These are phyloP conservation scores for Cyclura pinguis DNA, from an alignment of 2,797 vertebrate genomes.

Conservation along the genomic window DNA sequence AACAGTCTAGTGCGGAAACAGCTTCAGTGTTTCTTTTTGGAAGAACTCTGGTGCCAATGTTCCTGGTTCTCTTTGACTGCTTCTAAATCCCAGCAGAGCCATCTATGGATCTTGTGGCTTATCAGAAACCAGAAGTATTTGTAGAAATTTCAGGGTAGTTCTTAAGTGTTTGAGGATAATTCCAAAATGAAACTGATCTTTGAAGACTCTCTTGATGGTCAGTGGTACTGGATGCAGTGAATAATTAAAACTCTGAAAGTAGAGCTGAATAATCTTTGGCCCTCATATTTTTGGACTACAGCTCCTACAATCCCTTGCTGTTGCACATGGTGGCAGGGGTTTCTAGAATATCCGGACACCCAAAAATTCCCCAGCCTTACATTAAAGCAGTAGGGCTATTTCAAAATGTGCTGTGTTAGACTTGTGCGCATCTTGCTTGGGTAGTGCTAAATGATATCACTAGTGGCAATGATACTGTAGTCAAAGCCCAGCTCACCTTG, in stretches of 20 bases:
- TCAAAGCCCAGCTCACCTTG: neutral
- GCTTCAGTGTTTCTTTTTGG: neutral
- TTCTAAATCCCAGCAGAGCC: neutral
- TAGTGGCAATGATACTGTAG: too few relatives aligned
- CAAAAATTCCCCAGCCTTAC: neutral
- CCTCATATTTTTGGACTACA: neutral
- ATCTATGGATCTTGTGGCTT: neutral
- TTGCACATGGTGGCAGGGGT: neutral
- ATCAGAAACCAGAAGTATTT: too few relatives aligned
- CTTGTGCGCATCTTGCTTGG: neutral
- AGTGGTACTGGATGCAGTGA: neutral
- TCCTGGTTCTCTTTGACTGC: neutral
- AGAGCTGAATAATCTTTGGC: neutral
- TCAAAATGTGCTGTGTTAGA: neutral
- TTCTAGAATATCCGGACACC: neutral
- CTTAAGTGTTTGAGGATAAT: neutral
- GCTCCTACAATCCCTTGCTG: neutral
- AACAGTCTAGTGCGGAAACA: too few relatives aligned
- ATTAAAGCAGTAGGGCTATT: neutral
- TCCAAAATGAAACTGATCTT: neutral
- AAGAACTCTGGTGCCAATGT: neutral
- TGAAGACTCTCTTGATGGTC: too few relatives aligned
- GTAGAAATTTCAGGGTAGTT: neutral
- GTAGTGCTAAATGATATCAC: neutral
- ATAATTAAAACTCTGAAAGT: neutral